Percentiles rank a stretch among this genome's conserved stretches.
Evolutionary conservation across 2,113 vertebrate genomes (phyloP).

Genomic region (Chloropsis hardwickii): DNA sequence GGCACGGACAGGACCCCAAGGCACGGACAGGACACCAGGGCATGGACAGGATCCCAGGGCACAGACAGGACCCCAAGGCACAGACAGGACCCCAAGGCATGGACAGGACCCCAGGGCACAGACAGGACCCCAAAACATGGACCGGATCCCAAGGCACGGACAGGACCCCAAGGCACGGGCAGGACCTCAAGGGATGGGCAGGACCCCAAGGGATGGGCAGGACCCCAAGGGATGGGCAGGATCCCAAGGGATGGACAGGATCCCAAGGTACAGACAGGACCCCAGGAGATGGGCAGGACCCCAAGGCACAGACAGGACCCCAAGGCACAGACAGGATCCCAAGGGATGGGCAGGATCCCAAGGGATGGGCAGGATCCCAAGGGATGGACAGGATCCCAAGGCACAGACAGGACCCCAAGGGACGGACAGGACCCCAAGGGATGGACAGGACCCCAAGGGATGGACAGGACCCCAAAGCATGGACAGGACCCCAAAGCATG

Average conservation of each 20-base stretch:
- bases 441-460: fast-evolving
- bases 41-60: fast-evolving
- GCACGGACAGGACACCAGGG: not conserved
- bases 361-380: fast-evolving
- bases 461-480: fast-evolving
- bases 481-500: fast-evolving
- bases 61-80: fast-evolving
- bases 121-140: not conserved
- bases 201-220: fast-evolving
- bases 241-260: fast-evolving
- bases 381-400: fast-evolving
- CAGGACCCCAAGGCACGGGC: fast-evolving
- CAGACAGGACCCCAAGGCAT: fast-evolving
- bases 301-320: not conserved
- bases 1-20: not conserved
- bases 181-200: fast-evolving
- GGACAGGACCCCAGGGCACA: too few relatives aligned
- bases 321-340: fast-evolving
- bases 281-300: not conserved
- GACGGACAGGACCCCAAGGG: fast-evolving
- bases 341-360: fast-evolving
- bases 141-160: too few relatives aligned
- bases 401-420: not conserved
- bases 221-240: fast-evolving
- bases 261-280: not conserved